Evolutionary conservation across 2,888 invertebrate species (phyloP).

Genomic region (Chromoteleia sp.): DNA sequence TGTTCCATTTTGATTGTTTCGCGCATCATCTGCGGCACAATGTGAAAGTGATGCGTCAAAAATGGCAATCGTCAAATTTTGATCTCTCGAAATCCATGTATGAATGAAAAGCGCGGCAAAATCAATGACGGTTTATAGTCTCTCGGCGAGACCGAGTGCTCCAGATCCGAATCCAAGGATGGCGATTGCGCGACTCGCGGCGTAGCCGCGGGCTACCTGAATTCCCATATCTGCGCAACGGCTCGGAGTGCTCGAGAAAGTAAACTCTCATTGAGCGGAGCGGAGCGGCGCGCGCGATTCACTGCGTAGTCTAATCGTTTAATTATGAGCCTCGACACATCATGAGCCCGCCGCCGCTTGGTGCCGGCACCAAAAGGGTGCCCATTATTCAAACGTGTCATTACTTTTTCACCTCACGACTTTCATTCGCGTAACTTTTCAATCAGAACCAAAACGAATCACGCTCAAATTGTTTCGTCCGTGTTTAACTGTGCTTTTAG

Average conservation of each 20-base stretch:
- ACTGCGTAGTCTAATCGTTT: slow-evolving; percentile 76
- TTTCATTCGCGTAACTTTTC: slow-evolving; percentile 48
- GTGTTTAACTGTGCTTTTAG: slow-evolving; percentile 7
- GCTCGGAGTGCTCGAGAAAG: slow-evolving; percentile 73
- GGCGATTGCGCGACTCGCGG: slow-evolving; percentile 79
- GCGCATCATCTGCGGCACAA: slow-evolving; percentile 31
- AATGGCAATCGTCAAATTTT: slow-evolving; percentile 55
- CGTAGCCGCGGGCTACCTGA: slow-evolving; percentile 75
- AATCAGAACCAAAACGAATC: slow-evolving; percentile 29
- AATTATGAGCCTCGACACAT: slow-evolving; percentile 73
- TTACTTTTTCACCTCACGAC: slow-evolving; percentile 47
- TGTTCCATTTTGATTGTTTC: slow-evolving; percentile 18
- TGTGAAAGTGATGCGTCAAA: slow-evolving; percentile 25
- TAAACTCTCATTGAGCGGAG: slow-evolving; percentile 71
- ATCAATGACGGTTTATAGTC: slow-evolving; percentile 67
- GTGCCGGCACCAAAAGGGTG: slow-evolving; percentile 35
- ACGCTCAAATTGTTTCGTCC: slow-evolving; percentile 19
- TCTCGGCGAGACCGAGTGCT: slow-evolving; percentile 75
- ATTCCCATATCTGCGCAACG: slow-evolving; percentile 81
- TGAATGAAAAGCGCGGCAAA: slow-evolving; percentile 68
- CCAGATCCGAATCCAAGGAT: slow-evolving; percentile 81
- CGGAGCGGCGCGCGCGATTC: slow-evolving; percentile 58
- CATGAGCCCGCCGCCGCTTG: slow-evolving; percentile 20
- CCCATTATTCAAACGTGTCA: slow-evolving; percentile 41
- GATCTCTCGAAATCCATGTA: slow-evolving; percentile 35